Evolutionary conservation across 2,113 vertebrate species (phyloP), one percentile per base, ranked within the genome.

Genomic region (Engraulis encrasicolus): DNA sequence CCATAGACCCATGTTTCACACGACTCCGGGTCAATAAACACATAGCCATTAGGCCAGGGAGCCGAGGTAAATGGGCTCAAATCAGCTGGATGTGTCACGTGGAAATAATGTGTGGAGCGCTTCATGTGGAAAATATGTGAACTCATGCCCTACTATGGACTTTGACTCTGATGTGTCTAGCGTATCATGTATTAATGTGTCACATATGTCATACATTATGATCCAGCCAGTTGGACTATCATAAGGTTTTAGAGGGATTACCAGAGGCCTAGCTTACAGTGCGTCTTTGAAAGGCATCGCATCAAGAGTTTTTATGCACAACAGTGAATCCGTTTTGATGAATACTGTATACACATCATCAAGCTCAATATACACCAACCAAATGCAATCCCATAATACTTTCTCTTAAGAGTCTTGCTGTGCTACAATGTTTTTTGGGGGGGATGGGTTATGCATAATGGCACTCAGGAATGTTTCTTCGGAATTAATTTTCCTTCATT

Each of bases 11-110:
- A 36, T 52, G 18, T 52, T 80, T 37, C 36, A 58, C 36, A 58
- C 34, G 52, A 38, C 48, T 66, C 38, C 54, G 12, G 85, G 81
- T 88, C 87, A 86, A 88, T 88, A 78, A 74, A 83, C 80, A 77
- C 45, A 81, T 85, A 19, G 85, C 88, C 85, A 48, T 83, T 88
- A 87, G 80, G 83, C n/a, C 77, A 14, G 82, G 82, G 85, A 84
- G 80, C 78, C 14, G 37, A 83, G 74, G 52, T 49, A 23, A 37
- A 45, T 27, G 66, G 38, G 86, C 86, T 50, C 49, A 86, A 83
- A 79, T 54, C 78, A 34, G 88, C 83, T 79, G 79, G 83, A 85
- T 81, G 45, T 52, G 66, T 82, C 84, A 66, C 36, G n/a, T 6
- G 15, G 50, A 31, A 50, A 82, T 79, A 78, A 83, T n/a, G 49